Evolutionary conservation across 2,888 invertebrate genomes (phyloP), one percentile per base, ranked within the genome.

Genomic region (Netelia inedita): DNA sequence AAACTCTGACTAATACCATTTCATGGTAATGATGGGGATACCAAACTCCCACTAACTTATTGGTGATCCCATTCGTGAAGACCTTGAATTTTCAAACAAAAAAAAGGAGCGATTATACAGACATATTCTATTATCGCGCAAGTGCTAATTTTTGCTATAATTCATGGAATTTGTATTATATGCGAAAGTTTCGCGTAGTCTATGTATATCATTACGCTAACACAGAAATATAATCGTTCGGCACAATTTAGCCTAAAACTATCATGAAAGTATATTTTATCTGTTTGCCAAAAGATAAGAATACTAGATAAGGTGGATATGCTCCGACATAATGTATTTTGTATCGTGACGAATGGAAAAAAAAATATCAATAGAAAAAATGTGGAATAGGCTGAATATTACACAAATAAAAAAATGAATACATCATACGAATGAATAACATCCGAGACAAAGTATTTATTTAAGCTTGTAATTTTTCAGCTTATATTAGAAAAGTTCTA

Each of bases 1-100:
- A 99, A 85, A 99, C 96, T 89, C 99, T 95, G 28, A 99, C 96
- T 76, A 99, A 95, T 1, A 99, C 95, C 91, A 97, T 96, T 90
- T 97, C 96, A 87, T 94, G 93, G n/a, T 93, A 93, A 82, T 95
- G 94, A 53, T 93, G 94, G 11, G 92, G 91, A 83, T 92, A 93
- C 88, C 93, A 94, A 46, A 94, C 89, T 68, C 97, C 98, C 78
- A 98, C 95, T 89, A 99, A 95, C 94, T 97, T 98, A 94, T 99
- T 99, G 68, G 98, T 98, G 86, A 98, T 97, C 63, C 99, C 99
- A 95, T 98, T 98, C 86, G 98, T 98, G 94, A 99, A 98, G 91
- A 96, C 94, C 98, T 99, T n/a, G 11, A 73, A 61, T 55, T 65
- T 46, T 11, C 14, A 59, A 53, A 69, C 14, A 59, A 53, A 69